Base-by-base conservation (phyloP, 2,113 vertebrate genomes). In the Rafetus swinhoei region DNA sequence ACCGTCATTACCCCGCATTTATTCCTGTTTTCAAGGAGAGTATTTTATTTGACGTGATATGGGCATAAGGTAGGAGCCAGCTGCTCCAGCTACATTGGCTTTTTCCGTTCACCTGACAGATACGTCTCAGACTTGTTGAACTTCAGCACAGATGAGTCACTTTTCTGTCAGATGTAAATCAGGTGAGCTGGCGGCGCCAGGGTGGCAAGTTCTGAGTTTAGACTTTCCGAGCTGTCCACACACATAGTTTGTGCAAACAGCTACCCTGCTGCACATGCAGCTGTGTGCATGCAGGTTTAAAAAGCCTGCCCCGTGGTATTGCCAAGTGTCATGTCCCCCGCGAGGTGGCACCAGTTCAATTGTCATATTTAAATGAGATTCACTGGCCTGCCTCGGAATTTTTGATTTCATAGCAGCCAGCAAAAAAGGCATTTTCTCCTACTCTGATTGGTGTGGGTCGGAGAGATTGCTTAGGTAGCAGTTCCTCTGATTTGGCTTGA, bases 131-230 rank as follows among this genome's bases (percentile, higher is more conserved):
- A n/a, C 3, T 6, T 24, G 74, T 77, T 95, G 94, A 95, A 97
- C 97, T 96, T 97, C 81, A 83, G 84, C 91, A 94, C 81, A 79
- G 87, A 85, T 79, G 87, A 25, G 22, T 89, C 88, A 82, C 88
- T 92, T 89, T 93, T 81, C 81, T n/a, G n/a, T 72, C n/a, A 10
- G 65, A 21, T 19, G n/a, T 11, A 35, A 72, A 35, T 35, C 65
- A 35, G 93, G 1, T 92, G 88, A 96, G 90, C 83, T 94, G 85
- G 89, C 83, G 88, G 39, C 54, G 85, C 93, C 80, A 59, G 60
- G 1, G 0, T 86, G 29, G 8, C 81, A 1, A 90, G 85, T 90
- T 53, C 85, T 83, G 87, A 94, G 35, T 0, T 22, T 79, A 94
- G 83, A 76, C n/a, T 93, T 83, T 55, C 77, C 57, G 45, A 69